Base-by-base conservation (phyloP, 2,113 vertebrate species). In the Heterotis niloticus region DNA sequence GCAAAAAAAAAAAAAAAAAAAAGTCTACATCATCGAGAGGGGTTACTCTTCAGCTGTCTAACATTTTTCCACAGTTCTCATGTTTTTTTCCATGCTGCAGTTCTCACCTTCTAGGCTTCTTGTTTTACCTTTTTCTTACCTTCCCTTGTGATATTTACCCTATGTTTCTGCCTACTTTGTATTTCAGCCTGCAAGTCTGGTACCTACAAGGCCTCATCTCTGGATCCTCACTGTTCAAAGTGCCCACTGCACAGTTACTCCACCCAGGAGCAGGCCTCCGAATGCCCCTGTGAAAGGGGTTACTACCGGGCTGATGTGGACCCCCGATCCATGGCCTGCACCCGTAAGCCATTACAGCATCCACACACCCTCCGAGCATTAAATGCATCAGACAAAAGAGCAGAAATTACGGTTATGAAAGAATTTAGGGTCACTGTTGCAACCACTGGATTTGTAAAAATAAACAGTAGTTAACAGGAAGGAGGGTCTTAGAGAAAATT, bases 171-270 rank as follows among this genome's bases (percentile, higher is more conserved):
- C 34, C 80, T 13, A 80, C 26, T 82, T 1, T 82, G 56, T 84
- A 64, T 76, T 84, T 13, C 85, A 94, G 94, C 93, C 0, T 94
- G 94, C 85, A 87, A 91, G 80, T 89, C 91, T 1, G 93, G 93
- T 28, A 92, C 90, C 80, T 94, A 93, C 88, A 94, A 93, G 86
- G 92, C 93, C 64, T 91, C 90, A 1, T 88, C 91, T 79, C 90
- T 90, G 5, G 93, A 94, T 56, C 88, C 91, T 75, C 92, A 91
- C 89, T 94, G 94, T 86, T 89, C 87, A 82, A 93, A 93, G 83
- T 94, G 94, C 79, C 94, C 94, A 34, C 90, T 90, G 5, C 91
- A 93, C 87, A 94, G 94, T 86, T 91, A 88, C 67, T 92, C 94
- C 13, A 86, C 89, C n/a, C 90, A 90, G 84, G 91, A 92, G 78